Conservation (phyloP, 2,888 invertebrate species). For the Globia sparganii region DNA sequence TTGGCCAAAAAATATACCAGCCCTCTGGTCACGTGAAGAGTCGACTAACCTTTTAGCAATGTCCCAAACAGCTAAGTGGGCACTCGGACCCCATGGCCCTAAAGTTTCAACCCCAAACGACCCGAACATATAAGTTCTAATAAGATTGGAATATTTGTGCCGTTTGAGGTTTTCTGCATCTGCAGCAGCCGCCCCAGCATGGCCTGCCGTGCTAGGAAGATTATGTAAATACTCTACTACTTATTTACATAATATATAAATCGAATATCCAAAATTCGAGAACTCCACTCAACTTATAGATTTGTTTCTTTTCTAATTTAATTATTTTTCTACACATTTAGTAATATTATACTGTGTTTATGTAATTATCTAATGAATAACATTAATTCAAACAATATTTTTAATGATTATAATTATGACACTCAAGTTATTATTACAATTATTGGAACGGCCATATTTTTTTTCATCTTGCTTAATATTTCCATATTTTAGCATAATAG, state of each 20-base stretch:
- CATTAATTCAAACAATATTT: slow-evolving; percentile 42
- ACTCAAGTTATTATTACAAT: slow-evolving; percentile 43
- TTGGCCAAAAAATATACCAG: too few relatives aligned
- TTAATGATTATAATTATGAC: slow-evolving; percentile 33
- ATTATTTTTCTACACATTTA: slow-evolving; percentile 32
- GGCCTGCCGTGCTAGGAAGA: not conserved
- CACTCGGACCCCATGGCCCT: not conserved
- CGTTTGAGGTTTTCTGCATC: not conserved
- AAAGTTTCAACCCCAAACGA: not conserved
- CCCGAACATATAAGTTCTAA: not conserved
- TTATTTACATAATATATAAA: not conserved
- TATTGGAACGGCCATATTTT: slow-evolving; percentile 28
- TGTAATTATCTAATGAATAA: slow-evolving; percentile 35
- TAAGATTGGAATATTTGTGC: not conserved
- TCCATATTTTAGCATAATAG: slow-evolving; percentile 34
- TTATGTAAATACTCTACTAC: not conserved
- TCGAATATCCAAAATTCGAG: slow-evolving; percentile 1
- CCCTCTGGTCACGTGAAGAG: not conserved
- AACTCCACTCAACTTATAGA: not conserved
- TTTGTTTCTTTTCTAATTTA: not conserved
- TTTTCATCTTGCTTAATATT: slow-evolving; percentile 29
- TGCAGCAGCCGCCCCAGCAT: not conserved
- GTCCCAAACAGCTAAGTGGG: not conserved
- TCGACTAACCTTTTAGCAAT: not conserved
- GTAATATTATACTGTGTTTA: slow-evolving; percentile 25